Evolutionary conservation across 92 coral and sea anemone genomes (phyloP).

Genomic region (Scolanthus callimorphus): DNA sequence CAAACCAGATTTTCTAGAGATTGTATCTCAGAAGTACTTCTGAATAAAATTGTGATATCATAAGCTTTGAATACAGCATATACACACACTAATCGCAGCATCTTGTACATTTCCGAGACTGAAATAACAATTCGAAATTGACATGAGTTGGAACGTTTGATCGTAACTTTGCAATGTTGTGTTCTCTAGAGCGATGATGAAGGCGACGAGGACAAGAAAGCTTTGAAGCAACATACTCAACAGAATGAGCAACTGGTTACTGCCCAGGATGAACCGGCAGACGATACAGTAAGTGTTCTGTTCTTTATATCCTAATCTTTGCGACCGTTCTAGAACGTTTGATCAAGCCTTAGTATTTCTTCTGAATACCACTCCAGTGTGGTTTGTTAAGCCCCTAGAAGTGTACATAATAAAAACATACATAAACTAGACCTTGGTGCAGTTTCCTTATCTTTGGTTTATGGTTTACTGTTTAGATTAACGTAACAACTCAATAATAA

Average conservation of each 20-base stretch:
- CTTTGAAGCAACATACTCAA: slow-evolving; percentile 71
- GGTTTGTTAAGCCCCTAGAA: not conserved
- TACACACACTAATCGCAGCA: too few species aligned
- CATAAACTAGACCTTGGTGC: not conserved
- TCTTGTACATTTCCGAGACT: too few species aligned
- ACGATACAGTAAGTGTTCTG: slow-evolving; percentile 47
- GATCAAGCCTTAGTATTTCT: too few species aligned
- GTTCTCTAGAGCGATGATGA: slow-evolving; percentile 82
- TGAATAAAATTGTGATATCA: too few species aligned
- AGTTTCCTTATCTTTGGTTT: slow-evolving; percentile 4
- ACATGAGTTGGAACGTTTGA: not conserved
- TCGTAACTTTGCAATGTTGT: not conserved
- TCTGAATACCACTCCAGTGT: not conserved
- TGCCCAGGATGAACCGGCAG: slow-evolving; percentile 51
- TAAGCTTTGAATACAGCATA: too few species aligned
- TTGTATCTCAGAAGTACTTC: too few species aligned
- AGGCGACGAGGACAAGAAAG: slow-evolving; percentile 66
- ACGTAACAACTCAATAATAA: not conserved
- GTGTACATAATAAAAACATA: not conserved
- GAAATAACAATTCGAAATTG: not conserved
- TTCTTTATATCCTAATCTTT: not conserved
- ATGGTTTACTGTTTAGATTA: not conserved
- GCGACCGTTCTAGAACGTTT: not conserved
- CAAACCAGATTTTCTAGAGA: too few species aligned
- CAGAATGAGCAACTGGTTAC: slow-evolving; percentile 78